phyloP scores from a whole-genome alignment of 2,797 vertebrate species.

The Myotis findleyi region DNA sequence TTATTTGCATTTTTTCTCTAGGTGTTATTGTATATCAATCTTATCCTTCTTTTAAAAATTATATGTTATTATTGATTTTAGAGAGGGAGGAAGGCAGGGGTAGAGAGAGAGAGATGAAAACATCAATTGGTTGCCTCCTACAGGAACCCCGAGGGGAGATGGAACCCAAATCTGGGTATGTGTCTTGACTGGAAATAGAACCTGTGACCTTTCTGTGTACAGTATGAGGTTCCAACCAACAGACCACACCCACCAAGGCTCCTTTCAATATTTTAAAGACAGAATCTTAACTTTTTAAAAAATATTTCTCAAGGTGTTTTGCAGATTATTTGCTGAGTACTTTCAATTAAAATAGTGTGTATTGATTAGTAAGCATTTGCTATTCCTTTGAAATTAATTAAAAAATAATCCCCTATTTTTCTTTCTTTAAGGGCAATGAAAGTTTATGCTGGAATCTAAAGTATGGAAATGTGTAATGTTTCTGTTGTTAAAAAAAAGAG shows the following conservation, averaged over 20 bases:
- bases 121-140: no score
- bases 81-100: no score
- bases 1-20: not conserved
- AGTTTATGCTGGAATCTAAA: not conserved
- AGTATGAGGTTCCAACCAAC: no score
- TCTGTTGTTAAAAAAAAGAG: not conserved
- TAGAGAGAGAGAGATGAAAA: no score
- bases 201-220: no score
- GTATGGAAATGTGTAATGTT: not conserved
- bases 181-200: no score
- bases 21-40: not conserved
- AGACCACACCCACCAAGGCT: no score
- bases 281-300: not conserved
- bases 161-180: no score
- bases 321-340: not conserved
- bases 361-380: not conserved
- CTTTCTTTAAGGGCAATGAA: not conserved
- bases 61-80: no score
- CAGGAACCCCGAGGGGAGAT: no score
- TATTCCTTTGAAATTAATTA: not conserved
- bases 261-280: constrained; percentile 7
- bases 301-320: not conserved
- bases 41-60: no score
- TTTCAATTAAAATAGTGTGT: not conserved
- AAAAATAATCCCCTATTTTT: not conserved